Base-by-base conservation (phyloP, 2,888 invertebrate genomes). In the Drosophila fulvimacula region DNA sequence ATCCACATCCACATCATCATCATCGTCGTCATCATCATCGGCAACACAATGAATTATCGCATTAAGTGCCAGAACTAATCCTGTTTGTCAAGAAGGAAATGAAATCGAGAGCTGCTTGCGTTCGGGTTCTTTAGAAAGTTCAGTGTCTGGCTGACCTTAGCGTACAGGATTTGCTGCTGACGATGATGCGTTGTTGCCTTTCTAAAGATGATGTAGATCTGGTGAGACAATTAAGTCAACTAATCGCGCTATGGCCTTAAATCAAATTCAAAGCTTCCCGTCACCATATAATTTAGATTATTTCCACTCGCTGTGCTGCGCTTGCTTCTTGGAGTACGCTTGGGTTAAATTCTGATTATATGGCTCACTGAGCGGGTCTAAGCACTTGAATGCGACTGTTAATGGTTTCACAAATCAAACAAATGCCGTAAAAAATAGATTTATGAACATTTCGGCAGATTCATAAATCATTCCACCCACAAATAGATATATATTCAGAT, bases 391-490 rank as follows among this genome's bases (percentile, higher is more conserved):
- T 84, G 75, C 73, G 79, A 79, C 55, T 60, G 49, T 59, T 79
- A 78, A 70, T 69, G 58, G 73, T 74, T 72, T 70, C 60, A 72
- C 69, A 73, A 89, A 87, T 89, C 88, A 82, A 89, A 87, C 67
- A 83, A 81, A 70, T 65, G 84, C 77, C 85, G 69, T 84, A 76
- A 76, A 79, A 79, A 44, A 46, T 19, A 27, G 73, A 69, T 85
- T 75, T 75, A 74, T 80, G 69, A 66, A 67, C 55, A 77, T 59
- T 76, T 82, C 73, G 66, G 60, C 73, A 39, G 21, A 41, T 62
- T 76, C 73, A 89, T 89, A 85, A 85, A 89, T 85, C 86, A 88
- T 70, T 73, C 71, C 83, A 83, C 83, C 83, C 83, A 83, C 83
- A 73, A 83, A 32, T 34, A 46, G 13, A 24, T 34, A 34, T 21